Evolutionary conservation across 35 echinoderm and acorn worm genomes (phyloP).

Genomic region (Acanthaster planci): DNA sequence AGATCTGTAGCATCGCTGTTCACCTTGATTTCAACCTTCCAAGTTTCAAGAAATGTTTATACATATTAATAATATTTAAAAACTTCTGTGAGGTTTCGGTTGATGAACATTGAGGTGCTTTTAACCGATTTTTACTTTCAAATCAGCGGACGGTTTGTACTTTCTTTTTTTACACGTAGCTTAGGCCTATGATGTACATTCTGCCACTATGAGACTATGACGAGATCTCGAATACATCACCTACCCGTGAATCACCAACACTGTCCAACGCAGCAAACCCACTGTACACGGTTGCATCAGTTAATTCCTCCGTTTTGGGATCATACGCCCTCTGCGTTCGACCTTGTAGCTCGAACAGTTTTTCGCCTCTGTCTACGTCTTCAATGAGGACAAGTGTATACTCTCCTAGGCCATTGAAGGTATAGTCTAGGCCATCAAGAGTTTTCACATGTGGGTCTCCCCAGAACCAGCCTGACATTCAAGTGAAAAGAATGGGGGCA

Average conservation of each 20-base stretch:
- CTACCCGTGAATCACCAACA: conserved; percentile 20
- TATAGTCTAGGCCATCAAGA: conserved; percentile 45
- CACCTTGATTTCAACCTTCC: neutral
- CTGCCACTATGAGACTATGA: too few species aligned
- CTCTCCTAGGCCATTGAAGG: conserved; percentile 64
- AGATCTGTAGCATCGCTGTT: neutral
- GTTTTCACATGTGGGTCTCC: conserved; percentile 59
- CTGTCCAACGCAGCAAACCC: conserved; percentile 76
- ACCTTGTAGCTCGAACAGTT: conserved; percentile 39
- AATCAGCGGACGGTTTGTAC: neutral
- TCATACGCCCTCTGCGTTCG: conserved; percentile 31
- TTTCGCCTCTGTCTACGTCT: neutral
- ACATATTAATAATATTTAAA: neutral
- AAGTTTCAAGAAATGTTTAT: neutral
- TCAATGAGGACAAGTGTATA: conserved; percentile 33
- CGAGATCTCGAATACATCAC: neutral
- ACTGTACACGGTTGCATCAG: conserved; percentile 66
- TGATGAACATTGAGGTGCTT: neutral
- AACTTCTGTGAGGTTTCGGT: neutral
- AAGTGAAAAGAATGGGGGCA: neutral
- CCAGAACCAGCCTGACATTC: conserved; percentile 37
- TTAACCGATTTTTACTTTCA: neutral
- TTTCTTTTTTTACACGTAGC: too few species aligned
- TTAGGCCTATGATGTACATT: too few species aligned
- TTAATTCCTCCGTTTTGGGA: conserved; percentile 23